Conservation (phyloP, 2,113 vertebrate genomes). For the Paratilapia polleni region DNA sequence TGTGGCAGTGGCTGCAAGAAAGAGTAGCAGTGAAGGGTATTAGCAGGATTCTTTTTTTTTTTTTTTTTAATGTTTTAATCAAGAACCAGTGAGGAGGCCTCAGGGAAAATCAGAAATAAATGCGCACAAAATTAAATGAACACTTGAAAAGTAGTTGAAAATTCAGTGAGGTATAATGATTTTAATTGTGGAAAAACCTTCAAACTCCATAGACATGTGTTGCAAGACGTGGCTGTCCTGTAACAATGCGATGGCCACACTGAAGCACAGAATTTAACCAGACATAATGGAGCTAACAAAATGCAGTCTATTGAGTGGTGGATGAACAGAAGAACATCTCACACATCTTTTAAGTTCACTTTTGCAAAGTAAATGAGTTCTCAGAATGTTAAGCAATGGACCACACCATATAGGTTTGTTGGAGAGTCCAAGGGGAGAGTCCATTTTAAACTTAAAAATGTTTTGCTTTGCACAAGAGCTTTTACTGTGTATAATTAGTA, state of each 20-base stretch:
- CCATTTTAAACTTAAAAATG: background rate
- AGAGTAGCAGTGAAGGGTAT: too few relatives aligned
- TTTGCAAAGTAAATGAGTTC: too few relatives aligned
- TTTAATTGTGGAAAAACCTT: background rate
- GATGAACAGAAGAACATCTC: background rate
- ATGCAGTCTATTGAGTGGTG: background rate
- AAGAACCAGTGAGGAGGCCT: background rate
- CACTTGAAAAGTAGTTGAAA: background rate
- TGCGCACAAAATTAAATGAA: background rate
- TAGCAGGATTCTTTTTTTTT: too few relatives aligned
- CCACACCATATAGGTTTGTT: too few relatives aligned
- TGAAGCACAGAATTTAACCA: background rate
- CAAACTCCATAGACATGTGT: background rate
- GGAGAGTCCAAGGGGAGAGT: too few relatives aligned
- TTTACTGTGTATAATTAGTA: background rate
- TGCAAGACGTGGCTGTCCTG: too few relatives aligned
- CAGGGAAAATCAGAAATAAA: background rate
- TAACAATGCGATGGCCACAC: background rate
- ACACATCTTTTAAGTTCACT: background rate
- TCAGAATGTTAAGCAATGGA: too few relatives aligned
- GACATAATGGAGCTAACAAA: too few relatives aligned
- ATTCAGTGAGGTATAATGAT: background rate
- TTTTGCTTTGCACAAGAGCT: background rate
- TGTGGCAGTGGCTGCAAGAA: background rate
- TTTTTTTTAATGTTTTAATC: background rate